Evolutionary conservation across 2,113 vertebrate genomes (phyloP).

Genomic region (Platysteira castanea): DNA sequence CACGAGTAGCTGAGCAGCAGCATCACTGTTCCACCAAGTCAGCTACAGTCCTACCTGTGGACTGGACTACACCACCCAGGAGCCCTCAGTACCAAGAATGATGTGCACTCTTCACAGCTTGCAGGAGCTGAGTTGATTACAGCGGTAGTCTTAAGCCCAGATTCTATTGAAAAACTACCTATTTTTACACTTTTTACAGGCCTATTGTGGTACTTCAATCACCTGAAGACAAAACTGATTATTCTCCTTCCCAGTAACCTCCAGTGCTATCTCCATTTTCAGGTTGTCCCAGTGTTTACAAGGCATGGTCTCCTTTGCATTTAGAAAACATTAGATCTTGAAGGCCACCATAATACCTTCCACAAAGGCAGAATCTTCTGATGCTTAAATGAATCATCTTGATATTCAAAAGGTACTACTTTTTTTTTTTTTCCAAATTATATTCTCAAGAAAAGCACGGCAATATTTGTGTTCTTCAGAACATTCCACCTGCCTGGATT

Average conservation of each 20-base stretch:
- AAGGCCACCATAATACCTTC: not conserved
- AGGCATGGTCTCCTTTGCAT: not conserved
- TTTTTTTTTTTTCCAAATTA: not conserved
- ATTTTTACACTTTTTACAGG: not conserved
- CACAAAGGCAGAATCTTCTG: not conserved
- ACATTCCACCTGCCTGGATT: not conserved
- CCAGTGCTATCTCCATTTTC: not conserved
- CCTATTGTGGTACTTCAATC: not conserved
- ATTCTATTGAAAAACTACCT: not conserved
- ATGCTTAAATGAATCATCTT: not conserved
- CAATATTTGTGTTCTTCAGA: not conserved
- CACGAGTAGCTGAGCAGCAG: rapidly evolving
- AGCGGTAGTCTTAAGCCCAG: not conserved
- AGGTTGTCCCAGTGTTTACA: not conserved
- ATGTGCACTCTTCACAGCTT: not conserved
- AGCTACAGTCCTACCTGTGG: rapidly evolving
- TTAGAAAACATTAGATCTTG: not conserved
- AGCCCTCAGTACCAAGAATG: not conserved
- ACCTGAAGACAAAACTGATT: not conserved
- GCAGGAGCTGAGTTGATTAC: not conserved
- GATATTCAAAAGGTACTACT: not conserved
- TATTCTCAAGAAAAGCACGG: not conserved
- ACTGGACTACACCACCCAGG: not conserved
- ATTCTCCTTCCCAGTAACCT: not conserved
- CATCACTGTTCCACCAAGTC: not conserved